Evolutionary conservation across 2,888 invertebrate species (phyloP).

Genomic region (Teinopalpus imperialis): DNA sequence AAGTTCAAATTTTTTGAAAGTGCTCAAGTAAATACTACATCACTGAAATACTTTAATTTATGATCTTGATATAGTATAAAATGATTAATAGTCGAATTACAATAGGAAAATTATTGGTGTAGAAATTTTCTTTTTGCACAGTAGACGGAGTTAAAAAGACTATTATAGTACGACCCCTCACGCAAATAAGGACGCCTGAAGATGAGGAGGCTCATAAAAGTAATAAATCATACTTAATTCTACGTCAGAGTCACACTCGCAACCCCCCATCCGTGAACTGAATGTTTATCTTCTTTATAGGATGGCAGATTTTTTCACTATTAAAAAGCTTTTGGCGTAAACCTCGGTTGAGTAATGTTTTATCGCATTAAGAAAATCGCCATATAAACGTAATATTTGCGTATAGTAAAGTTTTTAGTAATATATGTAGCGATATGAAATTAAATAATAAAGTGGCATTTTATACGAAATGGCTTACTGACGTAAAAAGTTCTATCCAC

Average conservation of each 20-base stretch:
- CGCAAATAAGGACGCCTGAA: constrained; percentile 54
- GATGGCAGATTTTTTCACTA: constrained; percentile 25
- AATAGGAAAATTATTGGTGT: constrained; percentile 1
- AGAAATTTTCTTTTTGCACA: constrained; percentile 13
- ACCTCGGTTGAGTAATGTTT: constrained; percentile 4
- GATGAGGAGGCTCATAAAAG: constrained; percentile 61
- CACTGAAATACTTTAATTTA: constrained; percentile 1
- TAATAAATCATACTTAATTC: constrained; percentile 76
- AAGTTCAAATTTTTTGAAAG: no score
- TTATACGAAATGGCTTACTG: no score
- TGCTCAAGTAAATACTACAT: neutral
- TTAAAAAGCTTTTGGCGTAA: constrained; percentile 4
- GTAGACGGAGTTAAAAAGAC: constrained; percentile 13
- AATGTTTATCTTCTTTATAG: constrained; percentile 55
- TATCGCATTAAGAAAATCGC: neutral
- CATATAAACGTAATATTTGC: no score
- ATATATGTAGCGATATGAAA: no score
- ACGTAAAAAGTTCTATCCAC: no score
- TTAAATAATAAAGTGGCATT: no score
- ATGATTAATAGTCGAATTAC: constrained; percentile 13
- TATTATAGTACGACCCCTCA: constrained; percentile 36
- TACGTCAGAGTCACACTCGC: constrained; percentile 52
- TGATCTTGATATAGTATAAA: constrained; percentile 1
- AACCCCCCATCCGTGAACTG: constrained; percentile 60
- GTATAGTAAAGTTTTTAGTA: no score